Conservation (phyloP, 2,888 invertebrate genomes). For the Lissonota sp. region DNA sequence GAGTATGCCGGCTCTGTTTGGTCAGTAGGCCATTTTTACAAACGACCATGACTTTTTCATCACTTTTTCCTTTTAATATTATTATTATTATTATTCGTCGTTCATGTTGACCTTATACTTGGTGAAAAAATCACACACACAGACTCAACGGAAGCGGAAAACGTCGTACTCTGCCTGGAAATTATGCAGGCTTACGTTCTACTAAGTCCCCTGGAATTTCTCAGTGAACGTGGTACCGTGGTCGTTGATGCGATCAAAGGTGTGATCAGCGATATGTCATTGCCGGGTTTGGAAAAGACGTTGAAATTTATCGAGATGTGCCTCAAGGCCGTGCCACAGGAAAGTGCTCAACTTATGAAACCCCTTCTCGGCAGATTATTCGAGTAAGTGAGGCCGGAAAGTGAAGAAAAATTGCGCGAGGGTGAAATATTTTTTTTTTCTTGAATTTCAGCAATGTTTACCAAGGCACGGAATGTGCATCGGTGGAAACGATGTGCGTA, state of each 20-base stretch:
- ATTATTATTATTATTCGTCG: conserved; percentile 20
- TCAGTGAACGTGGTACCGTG: conserved; percentile 89
- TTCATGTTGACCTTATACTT: background rate
- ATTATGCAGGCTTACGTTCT: conserved; percentile 94
- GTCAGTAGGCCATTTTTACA: conserved; percentile 81
- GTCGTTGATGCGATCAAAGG: conserved; percentile 90
- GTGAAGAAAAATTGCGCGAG: background rate
- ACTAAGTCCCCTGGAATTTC: conserved; percentile 91
- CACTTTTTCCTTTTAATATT: background rate
- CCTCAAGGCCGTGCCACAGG: conserved; percentile 89
- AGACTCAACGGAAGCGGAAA: conserved; percentile 92
- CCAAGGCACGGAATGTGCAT: conserved; percentile 89
- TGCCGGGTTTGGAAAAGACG: conserved; percentile 90
- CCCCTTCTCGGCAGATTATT: conserved; percentile 87
- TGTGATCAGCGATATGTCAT: conserved; percentile 91
- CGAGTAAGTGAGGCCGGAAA: conserved; percentile 82
- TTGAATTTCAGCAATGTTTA: conserved; percentile 86
- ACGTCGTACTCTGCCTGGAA: conserved; percentile 90
- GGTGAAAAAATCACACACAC: conserved; percentile 57
- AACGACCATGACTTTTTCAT: conserved; percentile 26
- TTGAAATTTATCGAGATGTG: conserved; percentile 91
- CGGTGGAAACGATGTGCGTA: conserved; percentile 91
- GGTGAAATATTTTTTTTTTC: conserved; percentile 25
- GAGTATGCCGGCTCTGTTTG: conserved; percentile 90
- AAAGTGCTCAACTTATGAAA: conserved; percentile 90